Base-by-base conservation (phyloP, 1,140 invertebrate genomes). In the Coelopa frigida region DNA sequence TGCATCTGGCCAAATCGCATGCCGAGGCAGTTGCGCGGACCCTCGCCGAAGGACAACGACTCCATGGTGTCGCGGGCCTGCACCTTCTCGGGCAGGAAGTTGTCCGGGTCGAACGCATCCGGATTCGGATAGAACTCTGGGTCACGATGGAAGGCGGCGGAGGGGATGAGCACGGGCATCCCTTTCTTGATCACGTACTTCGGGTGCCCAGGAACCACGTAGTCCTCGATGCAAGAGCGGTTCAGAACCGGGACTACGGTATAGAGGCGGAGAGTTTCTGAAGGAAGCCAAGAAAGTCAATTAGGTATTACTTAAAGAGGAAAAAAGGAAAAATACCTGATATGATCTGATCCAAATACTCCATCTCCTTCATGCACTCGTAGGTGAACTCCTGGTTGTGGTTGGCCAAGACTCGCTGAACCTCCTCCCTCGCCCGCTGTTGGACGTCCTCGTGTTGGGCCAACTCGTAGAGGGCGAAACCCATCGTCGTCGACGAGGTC, bases 1-100 rank as follows among this genome's bases (percentile, higher is more conserved):
- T 70, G 66, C 52, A 72, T 56, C 24, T 62, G 46, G 14, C 60
- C 71, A 51, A 72, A 70, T 41, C 70, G 47, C 11, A 44, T 49
- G 8, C 73, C 74, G 50, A 73, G 73, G 49, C 71, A 75, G 54
- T 66, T 71, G 22, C 70, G 68, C 14, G 72, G 74, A 32, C 73
- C 74, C 48, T 73, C 72, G 23, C 74, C 75, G 56, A 79, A 79
- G 6, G 76, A 75, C 17, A 78, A 52, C 54, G 72, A 80, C 2
- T 61, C 58, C 43, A 58, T 68, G 0, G 68, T 62, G 45, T 73
- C 55, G 47, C 71, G 61, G 38, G 70, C 53, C 2, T 52, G 43
- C 4, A 56, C 42, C 46, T 70, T 57, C 46, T 70, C 64, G 4
- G 75, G 72, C n/a, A 39, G 15, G 29, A 54, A 80, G 45, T 79